Percentiles rank a stretch among this genome's conserved stretches.
Conservation (phyloP, 2,113 vertebrate species). For the Pardalotus punctatus region DNA sequence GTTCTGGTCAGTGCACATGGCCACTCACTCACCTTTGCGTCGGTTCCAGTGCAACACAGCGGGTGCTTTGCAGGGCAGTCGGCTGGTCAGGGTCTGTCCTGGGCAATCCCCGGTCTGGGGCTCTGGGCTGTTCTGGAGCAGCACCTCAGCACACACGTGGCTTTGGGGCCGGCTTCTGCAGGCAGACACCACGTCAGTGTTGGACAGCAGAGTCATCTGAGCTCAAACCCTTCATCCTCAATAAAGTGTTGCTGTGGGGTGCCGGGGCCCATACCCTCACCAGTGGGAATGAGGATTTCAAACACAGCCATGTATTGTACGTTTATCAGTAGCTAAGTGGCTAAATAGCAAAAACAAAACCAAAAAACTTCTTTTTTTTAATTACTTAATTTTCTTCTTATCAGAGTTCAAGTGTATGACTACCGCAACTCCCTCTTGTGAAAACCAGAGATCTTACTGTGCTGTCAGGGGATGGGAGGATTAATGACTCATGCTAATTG, state of each 20-base stretch:
- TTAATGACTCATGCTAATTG: constrained; percentile 24
- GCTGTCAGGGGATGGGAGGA: background rate
- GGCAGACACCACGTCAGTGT: rapidly evolving
- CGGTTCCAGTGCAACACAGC: background rate
- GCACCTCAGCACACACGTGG: rapidly evolving
- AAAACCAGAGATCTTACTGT: background rate
- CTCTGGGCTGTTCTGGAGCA: background rate
- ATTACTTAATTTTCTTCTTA: background rate
- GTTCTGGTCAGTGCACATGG: background rate
- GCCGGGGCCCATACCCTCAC: background rate
- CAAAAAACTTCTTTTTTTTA: background rate
- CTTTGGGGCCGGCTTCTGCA: background rate
- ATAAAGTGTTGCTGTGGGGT: background rate
- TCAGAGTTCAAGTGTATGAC: background rate
- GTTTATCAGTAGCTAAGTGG: background rate
- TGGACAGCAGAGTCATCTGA: background rate
- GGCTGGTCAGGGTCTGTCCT: too few relatives aligned
- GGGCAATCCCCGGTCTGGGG: background rate
- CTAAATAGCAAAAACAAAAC: background rate
- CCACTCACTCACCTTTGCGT: background rate
- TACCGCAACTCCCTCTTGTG: background rate
- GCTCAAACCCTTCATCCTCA: background rate
- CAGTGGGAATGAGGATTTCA: background rate
- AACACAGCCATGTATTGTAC: background rate
- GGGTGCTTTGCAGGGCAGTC: background rate